phyloP scores from a whole-genome alignment of 2,888 invertebrate genomes.

The Melanotus villosus region DNA sequence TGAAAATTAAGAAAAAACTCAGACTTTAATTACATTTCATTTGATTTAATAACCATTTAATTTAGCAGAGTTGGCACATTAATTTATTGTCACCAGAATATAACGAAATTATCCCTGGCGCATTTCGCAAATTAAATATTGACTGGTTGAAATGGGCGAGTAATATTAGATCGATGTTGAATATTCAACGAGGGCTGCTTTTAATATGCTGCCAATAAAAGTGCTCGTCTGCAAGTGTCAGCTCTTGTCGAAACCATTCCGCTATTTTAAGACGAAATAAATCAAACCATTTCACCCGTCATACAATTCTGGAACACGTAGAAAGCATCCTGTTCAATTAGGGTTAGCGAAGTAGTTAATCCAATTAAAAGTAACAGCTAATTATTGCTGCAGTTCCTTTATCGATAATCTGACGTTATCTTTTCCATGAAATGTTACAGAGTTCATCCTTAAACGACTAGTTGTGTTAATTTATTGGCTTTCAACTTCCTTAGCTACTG shows the following conservation, averaged over 20 bases:
- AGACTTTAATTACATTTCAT: slow-evolving; percentile 9
- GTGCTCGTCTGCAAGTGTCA: slow-evolving; percentile 32
- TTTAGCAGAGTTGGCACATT: slow-evolving; percentile 15
- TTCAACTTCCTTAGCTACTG: too few species aligned
- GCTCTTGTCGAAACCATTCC: slow-evolving; percentile 11
- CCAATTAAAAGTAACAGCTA: slow-evolving; percentile 19
- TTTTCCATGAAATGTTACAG: not conserved
- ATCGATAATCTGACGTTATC: slow-evolving; percentile 7
- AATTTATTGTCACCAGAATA: slow-evolving; percentile 32
- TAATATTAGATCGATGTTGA: slow-evolving; percentile 26
- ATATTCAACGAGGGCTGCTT: not conserved
- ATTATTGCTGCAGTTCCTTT: slow-evolving; percentile 1
- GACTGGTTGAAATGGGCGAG: slow-evolving; percentile 23
- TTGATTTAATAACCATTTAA: slow-evolving; percentile 32
- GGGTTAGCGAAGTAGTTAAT: not conserved
- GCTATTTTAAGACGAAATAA: slow-evolving; percentile 3
- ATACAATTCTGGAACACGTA: not conserved
- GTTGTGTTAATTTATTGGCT: slow-evolving; percentile 15
- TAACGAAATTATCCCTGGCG: slow-evolving; percentile 28
- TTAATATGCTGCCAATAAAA: slow-evolving; percentile 29
- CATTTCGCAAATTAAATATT: slow-evolving; percentile 33
- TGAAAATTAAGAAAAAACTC: not conserved
- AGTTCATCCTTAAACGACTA: slow-evolving; percentile 9
- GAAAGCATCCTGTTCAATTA: slow-evolving; percentile 11
- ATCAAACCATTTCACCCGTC: not conserved